Percentiles rank a stretch among this genome's conserved stretches.
Conservation (phyloP, 2,888 invertebrate species). For the Cecidostiba fungosa region DNA sequence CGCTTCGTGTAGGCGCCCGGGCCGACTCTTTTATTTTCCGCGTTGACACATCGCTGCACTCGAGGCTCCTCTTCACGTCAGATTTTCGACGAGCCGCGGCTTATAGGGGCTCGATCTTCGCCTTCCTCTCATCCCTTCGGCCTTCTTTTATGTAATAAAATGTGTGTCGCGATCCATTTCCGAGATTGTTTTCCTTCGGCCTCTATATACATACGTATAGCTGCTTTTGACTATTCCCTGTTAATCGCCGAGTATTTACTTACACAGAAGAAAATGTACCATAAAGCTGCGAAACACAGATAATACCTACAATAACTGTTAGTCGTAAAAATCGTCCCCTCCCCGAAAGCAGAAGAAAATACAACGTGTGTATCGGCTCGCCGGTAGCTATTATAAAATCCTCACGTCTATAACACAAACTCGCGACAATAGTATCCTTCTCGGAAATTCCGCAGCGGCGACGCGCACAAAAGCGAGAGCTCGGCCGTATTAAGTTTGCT, state of each 20-base stretch:
- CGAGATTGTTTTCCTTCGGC: constrained; percentile 48
- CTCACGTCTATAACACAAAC: not conserved
- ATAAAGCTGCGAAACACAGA: not conserved
- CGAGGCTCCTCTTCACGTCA: constrained; percentile 17
- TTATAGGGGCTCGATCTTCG: constrained; percentile 16
- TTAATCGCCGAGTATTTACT: constrained; percentile 20
- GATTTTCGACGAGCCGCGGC: constrained; percentile 32
- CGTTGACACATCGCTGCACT: constrained; percentile 57
- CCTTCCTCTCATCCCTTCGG: not conserved
- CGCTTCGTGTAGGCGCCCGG: not conserved
- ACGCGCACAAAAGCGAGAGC: constrained; percentile 42
- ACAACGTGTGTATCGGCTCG: too few species aligned
- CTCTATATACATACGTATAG: not conserved
- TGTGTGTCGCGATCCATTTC: constrained; percentile 47
- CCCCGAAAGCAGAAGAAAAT: too few species aligned
- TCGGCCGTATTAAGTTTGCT: constrained; percentile 46
- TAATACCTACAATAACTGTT: too few species aligned
- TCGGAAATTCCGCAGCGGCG: constrained; percentile 18
- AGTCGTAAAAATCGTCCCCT: too few species aligned
- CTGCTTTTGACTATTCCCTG: not conserved
- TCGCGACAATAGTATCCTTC: constrained; percentile 6
- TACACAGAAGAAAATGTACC: too few species aligned
- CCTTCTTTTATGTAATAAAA: constrained; percentile 35
- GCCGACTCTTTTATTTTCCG: constrained; percentile 52
- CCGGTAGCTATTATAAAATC: not conserved